Evolutionary conservation across 2,888 invertebrate species (phyloP).

Genomic region (Tortrix viridana): DNA sequence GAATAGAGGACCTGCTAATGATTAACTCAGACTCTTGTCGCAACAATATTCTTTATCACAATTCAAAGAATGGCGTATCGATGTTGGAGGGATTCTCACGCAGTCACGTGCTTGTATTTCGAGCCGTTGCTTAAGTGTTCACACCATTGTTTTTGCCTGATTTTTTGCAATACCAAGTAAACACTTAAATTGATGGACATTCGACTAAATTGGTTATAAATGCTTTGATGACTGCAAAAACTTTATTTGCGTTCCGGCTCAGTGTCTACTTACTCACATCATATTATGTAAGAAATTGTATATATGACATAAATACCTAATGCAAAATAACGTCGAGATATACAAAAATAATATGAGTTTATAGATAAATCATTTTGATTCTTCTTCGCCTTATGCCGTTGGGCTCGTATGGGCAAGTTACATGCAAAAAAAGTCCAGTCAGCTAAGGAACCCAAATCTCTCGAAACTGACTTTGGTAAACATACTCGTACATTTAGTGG

Average conservation of each 20-base stretch:
- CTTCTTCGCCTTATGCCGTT: no score
- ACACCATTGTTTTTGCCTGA: conserved; percentile 40
- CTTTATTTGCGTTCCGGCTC: not conserved
- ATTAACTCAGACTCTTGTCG: not conserved
- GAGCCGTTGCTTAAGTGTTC: conserved; percentile 32
- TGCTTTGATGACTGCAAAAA: conserved; percentile 16
- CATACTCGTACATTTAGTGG: no score
- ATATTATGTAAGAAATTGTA: not conserved
- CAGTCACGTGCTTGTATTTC: conserved; percentile 29
- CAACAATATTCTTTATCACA: conserved; percentile 7
- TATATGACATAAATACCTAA: not conserved
- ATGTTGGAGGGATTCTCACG: conserved; percentile 6
- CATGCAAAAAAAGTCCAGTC: no score
- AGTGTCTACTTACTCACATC: conserved; percentile 7
- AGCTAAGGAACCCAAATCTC: no score
- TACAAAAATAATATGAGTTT: no score
- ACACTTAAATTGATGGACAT: conserved; percentile 31
- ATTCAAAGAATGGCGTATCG: conserved; percentile 14
- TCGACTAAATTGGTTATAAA: conserved; percentile 7
- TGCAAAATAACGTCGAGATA: not conserved
- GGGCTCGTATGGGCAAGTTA: no score
- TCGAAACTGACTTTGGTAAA: no score
- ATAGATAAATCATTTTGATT: no score
- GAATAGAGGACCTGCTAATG: no score
- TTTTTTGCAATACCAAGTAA: conserved; percentile 31